Conservation (phyloP, 2,113 vertebrate species). For the Callithrix jacchus region DNA sequence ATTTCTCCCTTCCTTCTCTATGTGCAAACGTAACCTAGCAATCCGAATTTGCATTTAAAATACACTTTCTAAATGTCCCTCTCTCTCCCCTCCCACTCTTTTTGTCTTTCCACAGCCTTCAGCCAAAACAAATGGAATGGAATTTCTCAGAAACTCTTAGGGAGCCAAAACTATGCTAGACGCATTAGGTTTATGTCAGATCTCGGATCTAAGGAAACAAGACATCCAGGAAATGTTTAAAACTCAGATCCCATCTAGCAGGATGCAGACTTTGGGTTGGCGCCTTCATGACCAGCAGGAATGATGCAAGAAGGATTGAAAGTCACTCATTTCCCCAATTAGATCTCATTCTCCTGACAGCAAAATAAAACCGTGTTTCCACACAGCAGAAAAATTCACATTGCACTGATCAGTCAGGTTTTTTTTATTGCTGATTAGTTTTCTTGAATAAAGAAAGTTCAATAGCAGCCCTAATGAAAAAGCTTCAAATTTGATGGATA, state of each 20-base stretch:
- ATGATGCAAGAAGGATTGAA: constrained; percentile 8
- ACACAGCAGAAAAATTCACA: constrained; percentile 57
- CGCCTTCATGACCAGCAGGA: constrained; percentile 12
- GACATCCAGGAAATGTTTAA: constrained; percentile 44
- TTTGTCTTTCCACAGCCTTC: constrained; percentile 41
- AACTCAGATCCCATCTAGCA: neutral
- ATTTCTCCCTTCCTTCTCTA: neutral
- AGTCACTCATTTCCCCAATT: constrained; percentile 57
- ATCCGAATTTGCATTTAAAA: neutral
- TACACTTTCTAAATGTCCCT: constrained; percentile 32
- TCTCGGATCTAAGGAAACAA: constrained; percentile 40
- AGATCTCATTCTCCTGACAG: constrained; percentile 55
- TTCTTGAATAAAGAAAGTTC: constrained; percentile 60
- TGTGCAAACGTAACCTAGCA: neutral
- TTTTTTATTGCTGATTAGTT: constrained; percentile 62
- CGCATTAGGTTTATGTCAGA: constrained; percentile 16
- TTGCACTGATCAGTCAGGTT: constrained; percentile 51
- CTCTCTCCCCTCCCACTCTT: neutral
- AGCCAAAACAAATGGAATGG: constrained; percentile 32
- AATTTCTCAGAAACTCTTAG: constrained; percentile 37
- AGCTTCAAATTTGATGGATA: constrained; percentile 52
- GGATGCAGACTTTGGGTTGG: constrained; percentile 22
- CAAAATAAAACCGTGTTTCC: constrained; percentile 61
- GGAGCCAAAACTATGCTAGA: constrained; percentile 56
- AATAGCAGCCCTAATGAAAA: constrained; percentile 60